Percentiles rank a stretch among this genome's conserved stretches.
phyloP scores from a whole-genome alignment of 1,140 invertebrate genomes.

The Drosophila seguyi region DNA sequence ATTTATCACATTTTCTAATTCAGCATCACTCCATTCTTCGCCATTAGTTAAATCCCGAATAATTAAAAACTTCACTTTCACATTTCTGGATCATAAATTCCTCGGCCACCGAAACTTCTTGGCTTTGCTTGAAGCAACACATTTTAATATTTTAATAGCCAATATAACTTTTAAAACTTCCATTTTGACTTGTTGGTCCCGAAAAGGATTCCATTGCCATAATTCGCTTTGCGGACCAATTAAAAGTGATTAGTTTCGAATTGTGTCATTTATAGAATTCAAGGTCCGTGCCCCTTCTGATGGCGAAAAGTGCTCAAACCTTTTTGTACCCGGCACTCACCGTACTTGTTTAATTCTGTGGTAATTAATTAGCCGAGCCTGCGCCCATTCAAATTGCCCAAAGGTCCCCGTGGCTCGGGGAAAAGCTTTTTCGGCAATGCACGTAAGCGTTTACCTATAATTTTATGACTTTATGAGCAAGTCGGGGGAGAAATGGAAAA shows the following conservation, averaged over 20 bases:
- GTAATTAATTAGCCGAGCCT: slow-evolving; percentile 67
- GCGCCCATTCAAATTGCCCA: slow-evolving; percentile 58
- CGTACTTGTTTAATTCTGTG: slow-evolving; percentile 48
- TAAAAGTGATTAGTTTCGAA: slow-evolving; percentile 79
- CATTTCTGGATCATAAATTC: slow-evolving; percentile 44
- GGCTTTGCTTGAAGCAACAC: slow-evolving; percentile 31
- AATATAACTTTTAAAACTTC: slow-evolving; percentile 43
- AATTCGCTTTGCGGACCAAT: slow-evolving; percentile 70
- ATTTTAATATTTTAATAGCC: slow-evolving; percentile 63
- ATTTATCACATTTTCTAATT: neutral
- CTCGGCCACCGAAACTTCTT: slow-evolving; percentile 27
- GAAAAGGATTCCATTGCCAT: slow-evolving; percentile 60
- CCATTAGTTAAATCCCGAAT: slow-evolving; percentile 1
- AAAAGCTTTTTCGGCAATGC: slow-evolving; percentile 55
- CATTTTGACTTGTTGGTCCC: neutral
- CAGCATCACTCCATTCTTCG: neutral
- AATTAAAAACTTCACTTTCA: slow-evolving; percentile 2
- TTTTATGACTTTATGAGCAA: slow-evolving; percentile 77
- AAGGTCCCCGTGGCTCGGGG: neutral
- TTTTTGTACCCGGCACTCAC: slow-evolving; percentile 30
- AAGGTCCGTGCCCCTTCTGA: slow-evolving; percentile 11
- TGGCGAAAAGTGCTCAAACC: slow-evolving; percentile 49
- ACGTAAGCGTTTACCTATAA: slow-evolving; percentile 83
- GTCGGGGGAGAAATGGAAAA: slow-evolving; percentile 37
- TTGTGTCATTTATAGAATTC: slow-evolving; percentile 71